Percentiles rank a stretch among this genome's conserved stretches.
Evolutionary conservation across 2,797 vertebrate species (phyloP).

Genomic region (Poeciliopsis paucimaculata): DNA sequence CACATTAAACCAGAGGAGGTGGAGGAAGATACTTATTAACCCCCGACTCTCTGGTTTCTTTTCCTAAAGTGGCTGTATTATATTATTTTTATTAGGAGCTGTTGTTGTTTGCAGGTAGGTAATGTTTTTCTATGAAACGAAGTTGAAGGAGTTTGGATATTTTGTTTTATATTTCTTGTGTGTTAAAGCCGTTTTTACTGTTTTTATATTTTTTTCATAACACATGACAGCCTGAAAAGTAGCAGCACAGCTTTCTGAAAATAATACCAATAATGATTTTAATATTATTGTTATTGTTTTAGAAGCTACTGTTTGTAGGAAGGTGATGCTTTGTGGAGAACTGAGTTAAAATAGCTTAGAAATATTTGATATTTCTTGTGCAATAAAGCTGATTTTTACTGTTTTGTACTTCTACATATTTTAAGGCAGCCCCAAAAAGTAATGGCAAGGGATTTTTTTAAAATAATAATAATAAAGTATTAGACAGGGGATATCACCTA

Average conservation of each 20-base stretch:
- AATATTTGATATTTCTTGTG: not conserved
- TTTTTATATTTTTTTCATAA: conserved; percentile 37
- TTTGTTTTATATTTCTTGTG: conserved; percentile 22
- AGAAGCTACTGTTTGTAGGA: conserved; percentile 26
- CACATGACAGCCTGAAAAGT: not conserved
- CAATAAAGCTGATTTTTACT: not conserved
- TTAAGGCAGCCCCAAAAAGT: not conserved
- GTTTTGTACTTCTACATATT: conserved; percentile 3
- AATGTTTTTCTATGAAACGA: conserved; percentile 40
- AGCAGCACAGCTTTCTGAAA: not conserved
- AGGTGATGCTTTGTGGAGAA: conserved; percentile 33
- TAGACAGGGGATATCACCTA: conserved; percentile 6
- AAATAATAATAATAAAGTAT: not conserved
- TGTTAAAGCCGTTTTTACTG: conserved; percentile 30
- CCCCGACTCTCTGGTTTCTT: conserved; percentile 18
- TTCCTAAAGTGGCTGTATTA: not conserved
- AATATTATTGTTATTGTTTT: not conserved
- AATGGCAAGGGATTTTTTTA: not conserved
- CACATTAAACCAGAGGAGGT: conserved; percentile 50
- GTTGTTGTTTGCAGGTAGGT: conserved; percentile 28
- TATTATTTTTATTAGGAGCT: conserved; percentile 10
- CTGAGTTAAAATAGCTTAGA: conserved; percentile 10
- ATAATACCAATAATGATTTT: not conserved
- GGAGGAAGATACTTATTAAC: conserved; percentile 45
- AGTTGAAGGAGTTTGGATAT: conserved; percentile 32